Evolutionary conservation across 2,888 invertebrate species (phyloP).

Genomic region (Barypeithes pellucidus): DNA sequence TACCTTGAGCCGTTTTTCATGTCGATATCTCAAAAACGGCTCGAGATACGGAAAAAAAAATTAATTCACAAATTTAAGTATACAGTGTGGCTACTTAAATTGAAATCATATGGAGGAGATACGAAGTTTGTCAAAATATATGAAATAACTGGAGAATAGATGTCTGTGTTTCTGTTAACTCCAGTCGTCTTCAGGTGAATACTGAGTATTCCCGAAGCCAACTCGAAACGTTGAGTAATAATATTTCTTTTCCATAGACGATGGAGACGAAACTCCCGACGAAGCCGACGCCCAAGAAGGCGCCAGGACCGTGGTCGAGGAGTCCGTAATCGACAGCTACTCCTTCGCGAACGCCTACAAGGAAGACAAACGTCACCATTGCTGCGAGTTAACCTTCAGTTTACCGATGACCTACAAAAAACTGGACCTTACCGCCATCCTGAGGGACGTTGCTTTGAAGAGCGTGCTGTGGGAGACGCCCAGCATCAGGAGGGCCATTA

Average conservation of each 20-base stretch:
- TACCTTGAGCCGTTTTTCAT: too few relatives aligned
- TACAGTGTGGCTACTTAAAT: too few relatives aligned
- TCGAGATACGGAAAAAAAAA: too few relatives aligned
- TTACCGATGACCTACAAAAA: conserved; percentile 76
- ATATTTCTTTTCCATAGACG: conserved; percentile 11
- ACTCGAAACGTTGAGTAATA: too few relatives aligned
- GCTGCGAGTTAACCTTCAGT: conserved; percentile 88
- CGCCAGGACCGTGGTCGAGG: conserved; percentile 65
- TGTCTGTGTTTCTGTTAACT: too few relatives aligned
- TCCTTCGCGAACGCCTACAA: conserved; percentile 74
- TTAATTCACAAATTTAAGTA: too few relatives aligned
- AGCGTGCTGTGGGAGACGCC: conserved; percentile 87
- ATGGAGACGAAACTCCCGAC: conserved; percentile 12
- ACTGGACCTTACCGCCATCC: conserved; percentile 83
- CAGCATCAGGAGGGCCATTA: conserved; percentile 88
- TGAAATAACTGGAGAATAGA: too few relatives aligned
- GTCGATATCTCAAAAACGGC: too few relatives aligned
- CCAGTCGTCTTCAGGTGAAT: too few relatives aligned
- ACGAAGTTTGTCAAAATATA: too few relatives aligned
- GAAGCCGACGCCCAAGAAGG: neutral
- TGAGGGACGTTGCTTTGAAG: conserved; percentile 80
- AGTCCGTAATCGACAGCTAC: conserved; percentile 64
- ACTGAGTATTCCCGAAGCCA: too few relatives aligned
- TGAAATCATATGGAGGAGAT: too few relatives aligned
- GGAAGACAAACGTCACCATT: conserved; percentile 84